These are phyloP conservation scores for Apodemia duryi DNA, from an alignment of 2,888 invertebrate species.

Conservation along the genomic window DNA sequence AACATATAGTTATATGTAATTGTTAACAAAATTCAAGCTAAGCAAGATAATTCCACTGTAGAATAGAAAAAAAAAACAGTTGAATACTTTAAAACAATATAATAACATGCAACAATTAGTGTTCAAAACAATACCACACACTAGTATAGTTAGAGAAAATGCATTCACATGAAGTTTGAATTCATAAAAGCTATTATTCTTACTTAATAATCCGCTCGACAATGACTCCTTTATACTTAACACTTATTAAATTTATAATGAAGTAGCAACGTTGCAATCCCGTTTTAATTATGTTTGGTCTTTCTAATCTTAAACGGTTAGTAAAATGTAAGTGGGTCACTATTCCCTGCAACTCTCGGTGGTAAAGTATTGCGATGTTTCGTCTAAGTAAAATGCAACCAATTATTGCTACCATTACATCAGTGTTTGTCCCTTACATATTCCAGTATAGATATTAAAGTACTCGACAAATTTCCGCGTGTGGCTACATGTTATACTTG, in stretches of 20 bases:
- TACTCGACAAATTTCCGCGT: too few relatives aligned
- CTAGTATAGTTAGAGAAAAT: not conserved
- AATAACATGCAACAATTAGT: not conserved
- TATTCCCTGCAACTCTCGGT: too few relatives aligned
- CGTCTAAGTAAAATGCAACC: too few relatives aligned
- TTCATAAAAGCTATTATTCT: slow-evolving; percentile 7
- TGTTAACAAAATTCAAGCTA: not conserved
- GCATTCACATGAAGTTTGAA: not conserved
- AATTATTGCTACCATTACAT: too few relatives aligned
- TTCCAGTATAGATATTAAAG: too few relatives aligned
- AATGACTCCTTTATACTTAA: not conserved
- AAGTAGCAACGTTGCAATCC: not conserved
- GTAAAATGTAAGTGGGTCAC: too few relatives aligned
- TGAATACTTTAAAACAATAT: not conserved
- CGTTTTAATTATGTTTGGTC: not conserved
- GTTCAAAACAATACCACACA: not conserved
- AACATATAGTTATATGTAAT: not conserved
- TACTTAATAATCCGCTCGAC: not conserved
- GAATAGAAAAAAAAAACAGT: not conserved
- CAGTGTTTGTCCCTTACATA: too few relatives aligned
- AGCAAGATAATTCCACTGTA: not conserved
- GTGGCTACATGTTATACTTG: too few relatives aligned
- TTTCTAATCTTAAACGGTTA: not conserved
- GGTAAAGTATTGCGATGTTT: too few relatives aligned
- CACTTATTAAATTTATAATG: not conserved